Evolutionary conservation across 2,797 vertebrate genomes (phyloP).

Genomic region (Sciaenops ocellatus): DNA sequence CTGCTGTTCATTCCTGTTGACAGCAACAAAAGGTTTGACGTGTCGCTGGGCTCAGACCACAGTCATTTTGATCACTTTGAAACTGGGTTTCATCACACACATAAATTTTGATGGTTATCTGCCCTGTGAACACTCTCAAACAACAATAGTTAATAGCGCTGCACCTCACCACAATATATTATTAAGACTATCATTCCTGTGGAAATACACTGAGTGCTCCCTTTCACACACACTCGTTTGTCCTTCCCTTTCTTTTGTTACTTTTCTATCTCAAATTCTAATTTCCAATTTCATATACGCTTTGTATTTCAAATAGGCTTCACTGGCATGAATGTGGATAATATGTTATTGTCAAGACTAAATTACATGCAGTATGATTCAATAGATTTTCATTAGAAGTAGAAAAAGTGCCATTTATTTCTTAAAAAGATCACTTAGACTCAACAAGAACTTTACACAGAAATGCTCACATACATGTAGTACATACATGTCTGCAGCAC

Average conservation of each 20-base stretch:
- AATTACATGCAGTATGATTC: not conserved
- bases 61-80: not conserved
- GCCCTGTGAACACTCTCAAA: not conserved
- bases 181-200: not conserved
- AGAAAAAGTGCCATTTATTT: not conserved
- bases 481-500: not conserved
- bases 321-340: not conserved
- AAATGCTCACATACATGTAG: not conserved
- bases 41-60: not conserved
- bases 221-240: not conserved
- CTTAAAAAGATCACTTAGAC: not conserved
- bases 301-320: constrained; percentile 2
- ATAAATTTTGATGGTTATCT: constrained; percentile 15
- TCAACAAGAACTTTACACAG: not conserved
- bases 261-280: not conserved
- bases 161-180: not conserved
- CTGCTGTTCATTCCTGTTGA: not conserved
- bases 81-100: constrained; percentile 22
- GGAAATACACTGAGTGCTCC: not conserved
- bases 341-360: not conserved
- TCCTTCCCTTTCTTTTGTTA: not conserved
- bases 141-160: not conserved
- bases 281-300: not conserved
- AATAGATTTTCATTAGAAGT: not conserved
- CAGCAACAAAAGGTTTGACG: not conserved